Conservation (phyloP, 2,113 vertebrate species). For the Phrynosoma blainvillii region DNA sequence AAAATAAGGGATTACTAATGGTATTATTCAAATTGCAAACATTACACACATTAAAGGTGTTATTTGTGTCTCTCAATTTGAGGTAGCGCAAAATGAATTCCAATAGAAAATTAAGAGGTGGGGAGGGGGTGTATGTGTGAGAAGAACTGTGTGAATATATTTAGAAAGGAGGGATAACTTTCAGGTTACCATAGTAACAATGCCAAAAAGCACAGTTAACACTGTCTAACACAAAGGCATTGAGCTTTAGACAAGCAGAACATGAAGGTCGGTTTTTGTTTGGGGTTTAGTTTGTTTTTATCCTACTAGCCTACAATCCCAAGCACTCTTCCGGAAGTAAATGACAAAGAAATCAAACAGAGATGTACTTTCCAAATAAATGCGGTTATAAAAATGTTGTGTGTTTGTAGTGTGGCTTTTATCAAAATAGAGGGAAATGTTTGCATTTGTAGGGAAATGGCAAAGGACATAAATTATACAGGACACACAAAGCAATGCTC, state of each 20-base stretch:
- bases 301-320: neutral
- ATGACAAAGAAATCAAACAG: neutral
- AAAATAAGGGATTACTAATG: neutral
- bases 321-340: neutral
- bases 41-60: neutral
- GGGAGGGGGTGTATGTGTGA: neutral
- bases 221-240: conserved; percentile 14
- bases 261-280: conserved; percentile 32
- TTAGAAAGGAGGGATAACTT: neutral
- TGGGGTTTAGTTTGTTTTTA: conserved; percentile 7
- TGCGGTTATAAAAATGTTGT: neutral
- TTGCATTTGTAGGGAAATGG: conserved; percentile 32
- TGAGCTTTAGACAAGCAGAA: conserved; percentile 36
- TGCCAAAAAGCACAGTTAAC: conserved; percentile 16
- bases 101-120: neutral
- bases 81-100: neutral
- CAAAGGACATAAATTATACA: neutral
- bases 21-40: neutral
- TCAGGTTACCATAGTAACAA: conserved; percentile 29
- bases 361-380: neutral
- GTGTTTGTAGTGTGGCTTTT: conserved; percentile 12
- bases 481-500: conserved; percentile 26
- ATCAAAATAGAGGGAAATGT: neutral
- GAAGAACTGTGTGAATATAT: neutral
- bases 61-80: conserved; percentile 18